Percentiles rank a stretch among this genome's conserved stretches.
Evolutionary conservation across 2,113 vertebrate species (phyloP).

Genomic region (Gallinago media): DNA sequence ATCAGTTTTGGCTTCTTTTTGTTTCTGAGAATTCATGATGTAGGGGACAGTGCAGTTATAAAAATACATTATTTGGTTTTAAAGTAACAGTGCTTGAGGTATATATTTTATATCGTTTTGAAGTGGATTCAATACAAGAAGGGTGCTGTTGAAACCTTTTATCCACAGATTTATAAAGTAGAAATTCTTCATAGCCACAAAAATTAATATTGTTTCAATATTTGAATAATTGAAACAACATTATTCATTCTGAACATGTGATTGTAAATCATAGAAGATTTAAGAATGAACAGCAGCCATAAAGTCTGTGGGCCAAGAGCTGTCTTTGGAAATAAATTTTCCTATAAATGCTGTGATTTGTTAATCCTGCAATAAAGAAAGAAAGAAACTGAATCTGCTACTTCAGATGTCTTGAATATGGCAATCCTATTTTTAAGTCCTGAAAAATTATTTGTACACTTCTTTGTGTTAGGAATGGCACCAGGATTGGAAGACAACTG

Average conservation of each 20-base stretch:
- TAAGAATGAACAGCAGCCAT: background rate
- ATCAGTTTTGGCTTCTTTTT: background rate
- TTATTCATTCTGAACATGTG: background rate
- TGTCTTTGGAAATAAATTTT: background rate
- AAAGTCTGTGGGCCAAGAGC: background rate
- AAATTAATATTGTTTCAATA: background rate
- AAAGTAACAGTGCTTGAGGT: background rate
- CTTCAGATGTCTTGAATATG: background rate
- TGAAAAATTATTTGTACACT: background rate
- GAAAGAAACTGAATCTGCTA: background rate
- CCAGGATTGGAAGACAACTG: no score
- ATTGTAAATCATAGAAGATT: background rate
- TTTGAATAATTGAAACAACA: background rate
- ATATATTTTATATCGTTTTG: background rate
- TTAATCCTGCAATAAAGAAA: background rate
- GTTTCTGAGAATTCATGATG: background rate
- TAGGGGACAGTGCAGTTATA: background rate
- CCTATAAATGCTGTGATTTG: background rate
- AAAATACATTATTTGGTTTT: background rate
- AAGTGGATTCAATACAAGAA: background rate
- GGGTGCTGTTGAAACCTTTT: background rate
- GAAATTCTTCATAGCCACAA: background rate
- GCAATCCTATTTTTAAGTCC: background rate
- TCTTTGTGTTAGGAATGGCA: no score
- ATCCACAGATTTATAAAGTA: background rate